Conservation (phyloP, 2,888 invertebrate species). For the Sminthurides aquaticus region DNA sequence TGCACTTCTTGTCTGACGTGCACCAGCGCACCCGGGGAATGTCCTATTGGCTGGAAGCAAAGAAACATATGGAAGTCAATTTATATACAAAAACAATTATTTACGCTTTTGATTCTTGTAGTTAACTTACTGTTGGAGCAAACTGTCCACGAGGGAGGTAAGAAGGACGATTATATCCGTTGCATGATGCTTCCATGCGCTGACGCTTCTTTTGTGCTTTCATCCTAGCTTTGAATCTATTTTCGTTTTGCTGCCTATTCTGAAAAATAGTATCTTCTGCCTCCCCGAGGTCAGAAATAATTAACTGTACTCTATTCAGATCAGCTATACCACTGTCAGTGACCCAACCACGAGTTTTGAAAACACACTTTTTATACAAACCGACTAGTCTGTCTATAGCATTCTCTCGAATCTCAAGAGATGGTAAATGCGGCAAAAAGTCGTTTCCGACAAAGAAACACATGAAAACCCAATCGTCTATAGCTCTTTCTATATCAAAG, state of each 20-base stretch:
- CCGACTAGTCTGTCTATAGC: conserved; percentile 89
- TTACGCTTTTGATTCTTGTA: too few species aligned
- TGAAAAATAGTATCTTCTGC: conserved; percentile 97
- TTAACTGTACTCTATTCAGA: conserved; percentile 85
- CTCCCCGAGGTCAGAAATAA: conserved; percentile 85
- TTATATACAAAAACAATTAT: too few species aligned
- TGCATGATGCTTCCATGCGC: conserved; percentile 48
- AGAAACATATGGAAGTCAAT: too few species aligned
- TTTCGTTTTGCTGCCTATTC: conserved; percentile 76
- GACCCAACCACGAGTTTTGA: conserved; percentile 88
- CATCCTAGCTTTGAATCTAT: conserved; percentile 69
- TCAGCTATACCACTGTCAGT: conserved; percentile 92
- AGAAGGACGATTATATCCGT: conserved; percentile 55
- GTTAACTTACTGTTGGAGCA: conserved; percentile 59
- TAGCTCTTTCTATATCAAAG: conserved; percentile 86
- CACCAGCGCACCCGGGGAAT: conserved; percentile 50
- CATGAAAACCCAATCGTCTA: conserved; percentile 98
- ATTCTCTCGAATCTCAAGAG: conserved; percentile 91
- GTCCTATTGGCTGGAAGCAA: conserved; percentile 54
- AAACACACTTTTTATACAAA: conserved; percentile 88
- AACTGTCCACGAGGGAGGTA: conserved; percentile 70
- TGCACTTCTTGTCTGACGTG: conserved; percentile 72
- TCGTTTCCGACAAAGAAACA: conserved; percentile 99
- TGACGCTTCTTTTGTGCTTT: conserved; percentile 59
- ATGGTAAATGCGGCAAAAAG: conserved; percentile 95